Evolutionary conservation across 2,888 invertebrate species (phyloP), one percentile per base, ranked within the genome.

Genomic region (Spicauda simplicius): DNA sequence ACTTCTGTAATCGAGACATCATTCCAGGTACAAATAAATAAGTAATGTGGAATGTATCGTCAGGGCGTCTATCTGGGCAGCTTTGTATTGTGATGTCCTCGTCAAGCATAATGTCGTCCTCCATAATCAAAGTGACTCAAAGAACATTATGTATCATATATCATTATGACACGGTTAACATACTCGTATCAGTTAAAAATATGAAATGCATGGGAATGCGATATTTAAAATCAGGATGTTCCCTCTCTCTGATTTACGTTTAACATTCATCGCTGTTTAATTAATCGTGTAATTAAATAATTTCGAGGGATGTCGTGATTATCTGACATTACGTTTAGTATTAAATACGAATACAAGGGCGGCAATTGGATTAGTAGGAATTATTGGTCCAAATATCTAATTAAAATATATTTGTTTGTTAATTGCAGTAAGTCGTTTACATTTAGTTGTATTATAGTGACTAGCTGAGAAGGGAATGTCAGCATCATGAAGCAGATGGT

Each of bases 1-100:
- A 96, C 94, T 95, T 93, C 94, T 97, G 97, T 95, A 96, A 96
- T 83, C 85, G 83, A 81, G 78, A 81, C 80, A 74, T 83, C 77
- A 79, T 84, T 79, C 75, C 85, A 89, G 91, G 91, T 91, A 91
- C 83, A 53, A 33, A 33, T 33, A 16, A 45, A 84, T 86, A 83
- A 81, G 76, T 73, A 71, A 73, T 79, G 74, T 76, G 79, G 81
- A 83, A 84, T 86, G 86, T 87, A 84, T 78, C 82, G 84, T 85
- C 80, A 74, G 83, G 81, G 76, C 79, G 77, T 73, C 76, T 75
- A 73, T 78, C 70, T 80, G 85, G 89, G 87, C 76, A 80, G 90
- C 90, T 89, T 77, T 89, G 80, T 80, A 77, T 83, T 87, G 91
- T 91, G 86, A 86, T 84, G 91, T 91, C 90, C 82, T 74, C 78